Evolutionary conservation across 2,113 vertebrate species (phyloP).

Genomic region (Elanus axillaris): DNA sequence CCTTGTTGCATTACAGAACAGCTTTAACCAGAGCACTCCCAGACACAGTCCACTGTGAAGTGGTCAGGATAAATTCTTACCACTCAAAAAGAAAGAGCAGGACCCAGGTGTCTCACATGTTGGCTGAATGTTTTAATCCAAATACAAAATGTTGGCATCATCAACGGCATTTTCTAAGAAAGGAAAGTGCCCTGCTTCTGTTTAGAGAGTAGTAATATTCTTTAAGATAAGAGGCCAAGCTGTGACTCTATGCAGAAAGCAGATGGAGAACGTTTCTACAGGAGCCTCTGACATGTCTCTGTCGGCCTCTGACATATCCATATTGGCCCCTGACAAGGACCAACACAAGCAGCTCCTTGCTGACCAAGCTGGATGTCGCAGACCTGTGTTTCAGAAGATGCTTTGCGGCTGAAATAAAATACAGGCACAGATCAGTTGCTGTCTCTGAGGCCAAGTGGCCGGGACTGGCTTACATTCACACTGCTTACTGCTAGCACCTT

Average conservation of each 20-base stretch:
- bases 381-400: not conserved
- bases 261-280: not conserved
- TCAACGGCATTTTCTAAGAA: not conserved
- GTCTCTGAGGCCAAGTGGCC: not conserved
- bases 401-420: not conserved
- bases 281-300: not conserved
- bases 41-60: not conserved
- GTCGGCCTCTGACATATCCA: not conserved
- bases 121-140: not conserved
- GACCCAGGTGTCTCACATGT: not conserved
- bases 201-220: not conserved
- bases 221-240: not conserved
- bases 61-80: not conserved
- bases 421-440: not conserved
- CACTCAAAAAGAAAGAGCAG: not conserved
- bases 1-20: not conserved
- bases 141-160: not conserved
- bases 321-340: not conserved
- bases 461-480: not conserved
- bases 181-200: not conserved
- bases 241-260: not conserved
- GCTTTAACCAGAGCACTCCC: not conserved
- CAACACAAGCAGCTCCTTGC: not conserved
- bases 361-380: not conserved
- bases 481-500: not conserved